Conservation (phyloP, 2,888 invertebrate genomes). For the Polymixis lichenea region DNA sequence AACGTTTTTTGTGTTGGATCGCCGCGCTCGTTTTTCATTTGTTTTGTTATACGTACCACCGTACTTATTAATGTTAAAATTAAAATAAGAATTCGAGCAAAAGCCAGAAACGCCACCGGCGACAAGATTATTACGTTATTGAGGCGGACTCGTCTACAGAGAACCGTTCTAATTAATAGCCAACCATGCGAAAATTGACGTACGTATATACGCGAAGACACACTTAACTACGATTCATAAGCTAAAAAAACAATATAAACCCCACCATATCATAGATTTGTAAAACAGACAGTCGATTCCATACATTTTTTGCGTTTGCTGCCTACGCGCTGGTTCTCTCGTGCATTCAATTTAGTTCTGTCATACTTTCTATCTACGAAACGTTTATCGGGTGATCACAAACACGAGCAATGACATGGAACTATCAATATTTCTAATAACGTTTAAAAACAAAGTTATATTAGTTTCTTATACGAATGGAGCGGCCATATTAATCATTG, state of each 20-base stretch:
- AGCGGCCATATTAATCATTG: conserved; percentile 90
- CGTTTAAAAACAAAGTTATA: conserved; percentile 89
- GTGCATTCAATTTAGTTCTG: conserved; percentile 84
- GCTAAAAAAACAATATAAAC: conserved; percentile 65
- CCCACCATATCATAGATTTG: conserved; percentile 65
- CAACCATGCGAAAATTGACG: conserved; percentile 76
- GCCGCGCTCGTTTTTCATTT: conserved; percentile 85
- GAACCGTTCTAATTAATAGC: conserved; percentile 82
- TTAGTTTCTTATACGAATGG: conserved; percentile 86
- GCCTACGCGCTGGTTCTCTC: conserved; percentile 80
- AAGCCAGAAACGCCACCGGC: conserved; percentile 82
- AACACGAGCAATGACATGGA: conserved; percentile 89
- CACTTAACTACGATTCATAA: conserved; percentile 47
- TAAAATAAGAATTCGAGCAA: conserved; percentile 84
- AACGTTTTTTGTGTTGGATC: conserved; percentile 85
- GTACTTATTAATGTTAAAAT: conserved; percentile 86
- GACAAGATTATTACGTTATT: conserved; percentile 85
- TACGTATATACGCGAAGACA: conserved; percentile 55
- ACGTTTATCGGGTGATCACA: conserved; percentile 88
- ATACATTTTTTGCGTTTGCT: conserved; percentile 79
- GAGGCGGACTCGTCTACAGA: conserved; percentile 73
- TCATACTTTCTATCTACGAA: conserved; percentile 87
- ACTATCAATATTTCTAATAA: conserved; percentile 91
- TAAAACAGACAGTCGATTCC: conserved; percentile 74
- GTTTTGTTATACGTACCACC: conserved; percentile 82